Evolutionary conservation across 2,113 vertebrate genomes (phyloP).

Genomic region (Chamaetylas fuelleborni): DNA sequence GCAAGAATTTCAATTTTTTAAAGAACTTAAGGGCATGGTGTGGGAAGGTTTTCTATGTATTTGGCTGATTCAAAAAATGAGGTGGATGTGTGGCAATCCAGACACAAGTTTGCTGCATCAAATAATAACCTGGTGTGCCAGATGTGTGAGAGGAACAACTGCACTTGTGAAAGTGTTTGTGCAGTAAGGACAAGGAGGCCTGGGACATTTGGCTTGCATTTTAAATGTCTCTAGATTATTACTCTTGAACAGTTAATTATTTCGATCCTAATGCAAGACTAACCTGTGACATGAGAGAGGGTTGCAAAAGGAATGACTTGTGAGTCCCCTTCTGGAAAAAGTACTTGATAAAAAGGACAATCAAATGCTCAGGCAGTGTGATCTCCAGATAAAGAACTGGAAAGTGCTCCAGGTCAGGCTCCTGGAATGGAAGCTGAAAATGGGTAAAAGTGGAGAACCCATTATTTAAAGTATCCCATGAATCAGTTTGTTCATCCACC

Average conservation of each 20-base stretch:
- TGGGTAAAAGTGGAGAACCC: background rate
- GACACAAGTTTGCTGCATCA: background rate
- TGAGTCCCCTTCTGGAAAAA: background rate
- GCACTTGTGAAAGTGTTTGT: background rate
- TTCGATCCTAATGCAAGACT: background rate
- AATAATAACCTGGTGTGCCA: background rate
- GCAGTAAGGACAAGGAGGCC: background rate
- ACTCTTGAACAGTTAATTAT: background rate
- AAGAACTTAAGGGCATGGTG: background rate
- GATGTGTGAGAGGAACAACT: background rate
- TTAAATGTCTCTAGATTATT: background rate
- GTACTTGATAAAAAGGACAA: background rate
- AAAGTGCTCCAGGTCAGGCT: background rate
- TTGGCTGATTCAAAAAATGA: background rate
- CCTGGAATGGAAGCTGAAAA: background rate
- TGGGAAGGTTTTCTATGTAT: background rate
- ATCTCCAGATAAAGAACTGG: background rate
- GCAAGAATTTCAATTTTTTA: background rate
- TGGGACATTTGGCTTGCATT: background rate
- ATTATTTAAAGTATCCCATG: background rate
- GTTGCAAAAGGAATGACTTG: background rate
- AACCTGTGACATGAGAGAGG: background rate
- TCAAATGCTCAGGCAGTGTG: background rate
- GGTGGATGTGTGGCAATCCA: background rate
- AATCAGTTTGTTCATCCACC: background rate